These are phyloP conservation scores for Apostichopus leukothele DNA, from an alignment of 53 echinoderm and acorn worm species.

Conservation along the genomic window DNA sequence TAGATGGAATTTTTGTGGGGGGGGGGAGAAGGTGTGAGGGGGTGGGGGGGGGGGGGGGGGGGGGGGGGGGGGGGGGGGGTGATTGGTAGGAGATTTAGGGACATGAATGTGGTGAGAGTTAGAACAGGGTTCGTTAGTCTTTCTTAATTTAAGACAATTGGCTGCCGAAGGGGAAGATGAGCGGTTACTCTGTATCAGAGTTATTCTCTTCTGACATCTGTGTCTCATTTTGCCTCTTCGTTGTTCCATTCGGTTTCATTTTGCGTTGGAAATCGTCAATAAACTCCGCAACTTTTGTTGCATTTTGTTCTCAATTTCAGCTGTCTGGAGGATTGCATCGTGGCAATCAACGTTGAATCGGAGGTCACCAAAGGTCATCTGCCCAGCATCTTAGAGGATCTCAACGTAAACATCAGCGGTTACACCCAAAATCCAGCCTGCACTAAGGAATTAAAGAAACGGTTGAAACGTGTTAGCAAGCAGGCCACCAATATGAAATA, in stretches of 20 bases:
- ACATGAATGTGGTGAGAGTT: no score
- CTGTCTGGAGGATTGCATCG: conserved; percentile 74
- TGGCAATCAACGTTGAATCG: conserved; percentile 67
- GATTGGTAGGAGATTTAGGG: no score
- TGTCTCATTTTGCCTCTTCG: background rate
- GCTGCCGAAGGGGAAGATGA: no score
- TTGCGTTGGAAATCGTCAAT: background rate
- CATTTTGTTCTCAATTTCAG: conserved; percentile 37
- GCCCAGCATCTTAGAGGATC: conserved; percentile 68
- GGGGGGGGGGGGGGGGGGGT: no score
- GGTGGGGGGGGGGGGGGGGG: no score
- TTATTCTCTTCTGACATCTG: no score
- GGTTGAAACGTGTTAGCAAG: conserved; percentile 64
- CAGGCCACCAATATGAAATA: conserved; percentile 64
- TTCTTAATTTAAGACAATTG: no score
- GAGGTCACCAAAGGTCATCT: conserved; percentile 74
- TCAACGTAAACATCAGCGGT: conserved; percentile 57
- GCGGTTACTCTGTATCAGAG: no score
- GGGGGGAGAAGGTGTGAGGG: no score
- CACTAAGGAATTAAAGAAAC: conserved; percentile 52
- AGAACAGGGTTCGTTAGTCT: no score
- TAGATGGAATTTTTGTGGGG: no score
- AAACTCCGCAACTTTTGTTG: background rate
- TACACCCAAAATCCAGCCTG: conserved; percentile 56
- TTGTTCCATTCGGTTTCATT: background rate